Percentiles rank a stretch among this genome's conserved stretches.
phyloP scores from a whole-genome alignment of 2,113 vertebrate genomes.

The Heterochromis multidens region DNA sequence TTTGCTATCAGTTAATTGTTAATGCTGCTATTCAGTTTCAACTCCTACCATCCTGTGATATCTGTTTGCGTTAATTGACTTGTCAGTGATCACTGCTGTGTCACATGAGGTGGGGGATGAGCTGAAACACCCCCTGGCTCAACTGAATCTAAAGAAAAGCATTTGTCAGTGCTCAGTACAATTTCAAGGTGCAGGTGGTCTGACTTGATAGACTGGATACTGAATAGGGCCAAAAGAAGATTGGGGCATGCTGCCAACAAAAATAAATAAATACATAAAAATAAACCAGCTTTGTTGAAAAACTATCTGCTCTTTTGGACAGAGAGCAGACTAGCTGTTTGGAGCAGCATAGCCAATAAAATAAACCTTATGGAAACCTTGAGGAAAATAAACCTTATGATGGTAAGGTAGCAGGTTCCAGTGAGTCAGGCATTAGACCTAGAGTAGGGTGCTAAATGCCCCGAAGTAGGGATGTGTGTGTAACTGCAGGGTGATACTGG shows the following conservation, averaged over 20 bases:
- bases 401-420: not conserved
- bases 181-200: constrained; percentile 17
- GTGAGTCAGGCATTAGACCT: not conserved
- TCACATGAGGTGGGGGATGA: not conserved
- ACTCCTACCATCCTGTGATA: not conserved
- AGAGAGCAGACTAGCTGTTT: not conserved
- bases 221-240: constrained; percentile 2
- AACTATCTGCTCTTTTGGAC: not conserved
- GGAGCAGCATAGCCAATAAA: not conserved
- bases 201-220: constrained; percentile 33
- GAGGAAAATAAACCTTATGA: not conserved
- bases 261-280: not conserved
- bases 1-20: not conserved
- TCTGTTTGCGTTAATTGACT: not conserved
- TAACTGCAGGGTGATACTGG: not conserved
- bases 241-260: not conserved
- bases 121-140: constrained; percentile 20
- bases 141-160: not conserved
- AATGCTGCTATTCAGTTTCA: not conserved
- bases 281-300: not conserved
- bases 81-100: not conserved
- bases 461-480: not conserved
- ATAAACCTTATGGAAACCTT: not conserved
- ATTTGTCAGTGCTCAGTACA: constrained; percentile 9
- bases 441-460: not conserved